These are phyloP conservation scores for Lepidocyrtoides sp. DNA, from an alignment of 2,888 invertebrate species.

Conservation along the genomic window DNA sequence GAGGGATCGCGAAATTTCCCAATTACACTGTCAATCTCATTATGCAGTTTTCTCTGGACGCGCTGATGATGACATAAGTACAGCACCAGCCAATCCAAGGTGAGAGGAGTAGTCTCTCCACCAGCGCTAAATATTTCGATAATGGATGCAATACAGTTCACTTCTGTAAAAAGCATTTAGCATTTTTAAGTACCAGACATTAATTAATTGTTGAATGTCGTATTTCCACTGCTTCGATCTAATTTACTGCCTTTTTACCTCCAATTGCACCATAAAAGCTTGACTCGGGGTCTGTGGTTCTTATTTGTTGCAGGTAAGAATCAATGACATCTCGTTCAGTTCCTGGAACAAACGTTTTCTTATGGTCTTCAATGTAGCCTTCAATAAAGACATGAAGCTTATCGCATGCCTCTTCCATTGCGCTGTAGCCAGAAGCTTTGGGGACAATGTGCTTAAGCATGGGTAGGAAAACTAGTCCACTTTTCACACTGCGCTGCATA, in stretches of 20 bases:
- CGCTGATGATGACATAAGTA: slow-evolving; percentile 24
- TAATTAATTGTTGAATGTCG: no score
- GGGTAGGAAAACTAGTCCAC: slow-evolving; percentile 67
- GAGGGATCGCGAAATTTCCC: slow-evolving; percentile 34
- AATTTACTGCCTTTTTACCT: slow-evolving; percentile 4
- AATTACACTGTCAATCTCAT: slow-evolving; percentile 51
- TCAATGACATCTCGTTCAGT: slow-evolving; percentile 74
- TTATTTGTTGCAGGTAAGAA: slow-evolving; percentile 78
- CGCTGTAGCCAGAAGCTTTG: slow-evolving; percentile 68
- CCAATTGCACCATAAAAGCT: slow-evolving; percentile 80
- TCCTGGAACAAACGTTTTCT: slow-evolving; percentile 38
- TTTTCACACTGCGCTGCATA: slow-evolving; percentile 5
- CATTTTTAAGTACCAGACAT: not conserved
- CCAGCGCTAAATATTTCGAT: slow-evolving; percentile 45
- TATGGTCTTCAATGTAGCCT: slow-evolving; percentile 56
- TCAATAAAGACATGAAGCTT: slow-evolving; percentile 63
- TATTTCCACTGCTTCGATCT: not conserved
- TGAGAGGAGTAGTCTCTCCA: slow-evolving; percentile 25
- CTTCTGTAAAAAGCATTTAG: not conserved
- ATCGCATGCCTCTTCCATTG: slow-evolving; percentile 34
- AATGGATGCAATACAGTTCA: slow-evolving; percentile 26
- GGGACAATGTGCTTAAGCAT: slow-evolving; percentile 76
- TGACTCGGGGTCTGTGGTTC: slow-evolving; percentile 70
- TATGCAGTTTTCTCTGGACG: slow-evolving; percentile 17
- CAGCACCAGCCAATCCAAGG: slow-evolving; percentile 37